Evolutionary conservation across 2,113 vertebrate species (phyloP).

Genomic region (Scolopax mira): DNA sequence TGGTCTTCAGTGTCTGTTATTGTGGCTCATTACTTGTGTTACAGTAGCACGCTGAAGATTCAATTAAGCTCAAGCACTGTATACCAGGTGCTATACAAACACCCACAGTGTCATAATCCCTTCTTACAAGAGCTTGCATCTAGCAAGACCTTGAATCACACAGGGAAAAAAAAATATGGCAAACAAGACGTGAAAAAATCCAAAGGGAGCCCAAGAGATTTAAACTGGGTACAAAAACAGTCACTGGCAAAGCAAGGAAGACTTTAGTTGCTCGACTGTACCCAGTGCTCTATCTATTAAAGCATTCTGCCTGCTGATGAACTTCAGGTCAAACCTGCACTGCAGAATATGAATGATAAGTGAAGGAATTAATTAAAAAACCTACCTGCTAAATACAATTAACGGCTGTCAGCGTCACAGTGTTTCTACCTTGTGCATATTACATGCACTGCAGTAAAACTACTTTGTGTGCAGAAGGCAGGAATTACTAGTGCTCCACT

Average conservation of each 20-base stretch:
- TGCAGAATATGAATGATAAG: neutral
- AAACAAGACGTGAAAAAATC: neutral
- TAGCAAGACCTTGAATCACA: neutral
- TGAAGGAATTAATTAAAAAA: neutral
- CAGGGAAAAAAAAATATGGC: neutral
- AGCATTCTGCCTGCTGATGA: neutral
- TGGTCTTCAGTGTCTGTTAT: neutral
- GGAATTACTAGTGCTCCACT: neutral
- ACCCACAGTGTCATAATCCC: neutral
- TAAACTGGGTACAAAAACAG: neutral
- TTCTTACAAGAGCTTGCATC: neutral
- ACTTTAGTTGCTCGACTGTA: neutral
- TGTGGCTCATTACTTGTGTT: slow-evolving; percentile 21
- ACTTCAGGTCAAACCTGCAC: neutral
- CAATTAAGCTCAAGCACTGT: neutral
- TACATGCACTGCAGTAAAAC: neutral
- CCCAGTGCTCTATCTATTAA: neutral
- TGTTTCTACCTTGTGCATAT: neutral
- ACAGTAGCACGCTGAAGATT: slow-evolving; percentile 23
- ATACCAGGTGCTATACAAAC: slow-evolving; percentile 5
- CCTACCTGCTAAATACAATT: neutral
- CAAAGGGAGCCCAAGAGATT: neutral
- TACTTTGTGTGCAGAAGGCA: neutral
- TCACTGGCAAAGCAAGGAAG: neutral
- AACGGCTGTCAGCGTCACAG: neutral